Base-by-base conservation (phyloP, 2,888 invertebrate genomes). In the Eupithecia pulchellata region DNA sequence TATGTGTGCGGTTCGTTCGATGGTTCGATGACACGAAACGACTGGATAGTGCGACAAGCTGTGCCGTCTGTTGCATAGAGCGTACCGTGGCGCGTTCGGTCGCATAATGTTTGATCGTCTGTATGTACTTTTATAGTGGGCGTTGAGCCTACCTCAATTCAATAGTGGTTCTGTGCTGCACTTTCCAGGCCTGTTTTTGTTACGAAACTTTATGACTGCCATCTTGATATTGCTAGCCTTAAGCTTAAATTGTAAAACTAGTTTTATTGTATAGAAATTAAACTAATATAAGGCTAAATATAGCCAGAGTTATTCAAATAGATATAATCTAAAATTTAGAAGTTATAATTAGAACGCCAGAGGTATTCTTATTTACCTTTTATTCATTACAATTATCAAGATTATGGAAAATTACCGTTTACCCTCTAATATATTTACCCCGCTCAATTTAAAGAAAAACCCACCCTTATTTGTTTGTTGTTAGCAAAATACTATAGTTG, bases 381-480 rank as follows among this genome's bases (percentile, higher is more conserved):
- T 52, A 52, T 52, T 52, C 25, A 52, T 25, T 25, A 52, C 4
- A 52, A 52, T 52, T 25, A 52, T 52, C 52, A 52, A 52, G 52
- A 52, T 52, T 52, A 52, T 13, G 25, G 52, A 52, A 47, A 25
- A 25, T 20, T 25, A 13, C 4, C 11, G n/a, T 52, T 52, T 52
- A 25, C 52, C 52, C 52, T 52, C 52, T 20, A 3, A 20, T 52
- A 20, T 47, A 20, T 9, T 9, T 42, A 47, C 20, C 25, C 52
- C 52, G 20, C 1, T 47, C 42, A 20, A 5, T 9, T 47, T 47
- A 6, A 39, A 39, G 4, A 4, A 5, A 39, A 39, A 39, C 5
- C 17, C 39, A 0, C 13, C 17, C 2, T 39, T n/a, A 39, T n/a
- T 39, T 1, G n/a, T 36, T 36, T 11, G n/a, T n/a, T n/a, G n/a